A percentile compares a stretch with the other conserved stretches of the same genome.
These are phyloP conservation scores for Brachystomella parvula DNA, from an alignment of 1,140 invertebrate species.

Conservation along the genomic window DNA sequence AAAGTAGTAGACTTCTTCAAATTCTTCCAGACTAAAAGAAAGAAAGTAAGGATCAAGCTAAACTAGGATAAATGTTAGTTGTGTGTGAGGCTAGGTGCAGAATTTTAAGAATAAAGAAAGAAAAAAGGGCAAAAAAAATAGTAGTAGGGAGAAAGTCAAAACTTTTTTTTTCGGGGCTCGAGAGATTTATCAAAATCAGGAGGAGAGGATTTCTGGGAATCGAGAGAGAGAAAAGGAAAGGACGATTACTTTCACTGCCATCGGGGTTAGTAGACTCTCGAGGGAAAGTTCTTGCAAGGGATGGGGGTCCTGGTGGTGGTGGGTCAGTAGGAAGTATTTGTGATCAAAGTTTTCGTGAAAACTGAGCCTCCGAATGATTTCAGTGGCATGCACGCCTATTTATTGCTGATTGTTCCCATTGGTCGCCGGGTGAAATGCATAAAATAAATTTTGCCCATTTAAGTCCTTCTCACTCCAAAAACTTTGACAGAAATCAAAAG, in stretches of 20 bases:
- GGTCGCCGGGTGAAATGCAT: not conserved
- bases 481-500: not conserved
- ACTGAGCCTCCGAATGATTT: not conserved
- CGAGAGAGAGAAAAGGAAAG: not conserved
- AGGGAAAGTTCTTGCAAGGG: not conserved
- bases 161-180: slow-evolving; percentile 5
- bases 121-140: not conserved
- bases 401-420: not conserved
- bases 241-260: not conserved
- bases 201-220: not conserved
- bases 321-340: not conserved
- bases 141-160: slow-evolving; percentile 7
- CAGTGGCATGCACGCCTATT: not conserved
- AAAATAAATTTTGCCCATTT: not conserved
- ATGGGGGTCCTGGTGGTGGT: not conserved
- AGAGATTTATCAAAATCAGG: slow-evolving; percentile 31
- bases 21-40: not conserved
- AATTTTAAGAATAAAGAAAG: no score
- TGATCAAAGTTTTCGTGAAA: not conserved
- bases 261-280: no score
- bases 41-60: not conserved
- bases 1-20: not conserved
- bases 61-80: no score
- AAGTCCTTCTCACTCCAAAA: not conserved
- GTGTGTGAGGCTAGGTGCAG: no score